These are phyloP conservation scores for Ctenopoma kingsleyae DNA, from an alignment of 2,797 vertebrate species.

Conservation along the genomic window DNA sequence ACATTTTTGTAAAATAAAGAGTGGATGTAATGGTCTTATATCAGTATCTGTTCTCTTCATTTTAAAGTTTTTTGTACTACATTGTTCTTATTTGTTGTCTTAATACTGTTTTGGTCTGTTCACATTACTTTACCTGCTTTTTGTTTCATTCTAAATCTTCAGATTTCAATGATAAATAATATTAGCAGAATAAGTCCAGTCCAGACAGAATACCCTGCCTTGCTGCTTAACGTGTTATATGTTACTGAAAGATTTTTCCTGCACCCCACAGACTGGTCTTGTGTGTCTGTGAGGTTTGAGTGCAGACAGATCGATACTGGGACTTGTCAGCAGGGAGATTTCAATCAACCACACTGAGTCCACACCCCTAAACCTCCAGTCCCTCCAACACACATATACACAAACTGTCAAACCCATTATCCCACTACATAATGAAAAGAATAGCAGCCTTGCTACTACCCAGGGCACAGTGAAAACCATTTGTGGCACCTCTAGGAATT, in stretches of 20 bases:
- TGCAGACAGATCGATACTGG: conserved; percentile 67
- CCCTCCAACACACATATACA: conserved; percentile 27
- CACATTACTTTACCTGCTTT: conserved; percentile 8
- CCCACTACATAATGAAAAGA: conserved; percentile 55
- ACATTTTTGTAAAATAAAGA: no score
- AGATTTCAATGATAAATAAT: conserved; percentile 38
- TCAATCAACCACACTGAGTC: conserved; percentile 65
- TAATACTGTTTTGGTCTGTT: conserved; percentile 11
- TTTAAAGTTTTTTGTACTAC: neutral
- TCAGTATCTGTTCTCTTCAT: conserved; percentile 14
- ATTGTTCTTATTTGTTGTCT: conserved; percentile 12
- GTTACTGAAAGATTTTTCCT: conserved; percentile 58
- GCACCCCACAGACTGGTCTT: conserved; percentile 38
- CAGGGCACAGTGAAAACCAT: conserved; percentile 20
- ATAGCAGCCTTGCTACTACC: conserved; percentile 35
- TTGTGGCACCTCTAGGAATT: conserved; percentile 24
- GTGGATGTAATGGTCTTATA: neutral
- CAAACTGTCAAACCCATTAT: conserved; percentile 40
- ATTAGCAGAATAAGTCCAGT: conserved; percentile 46
- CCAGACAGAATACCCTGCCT: conserved; percentile 16
- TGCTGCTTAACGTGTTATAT: conserved; percentile 52
- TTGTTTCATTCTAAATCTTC: conserved; percentile 27
- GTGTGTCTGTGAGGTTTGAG: conserved; percentile 30
- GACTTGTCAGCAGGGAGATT: conserved; percentile 73
- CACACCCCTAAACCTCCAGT: conserved; percentile 45